These are phyloP conservation scores for Scaptomyza montana DNA, from an alignment of 1,140 invertebrate genomes.

Conservation along the genomic window DNA sequence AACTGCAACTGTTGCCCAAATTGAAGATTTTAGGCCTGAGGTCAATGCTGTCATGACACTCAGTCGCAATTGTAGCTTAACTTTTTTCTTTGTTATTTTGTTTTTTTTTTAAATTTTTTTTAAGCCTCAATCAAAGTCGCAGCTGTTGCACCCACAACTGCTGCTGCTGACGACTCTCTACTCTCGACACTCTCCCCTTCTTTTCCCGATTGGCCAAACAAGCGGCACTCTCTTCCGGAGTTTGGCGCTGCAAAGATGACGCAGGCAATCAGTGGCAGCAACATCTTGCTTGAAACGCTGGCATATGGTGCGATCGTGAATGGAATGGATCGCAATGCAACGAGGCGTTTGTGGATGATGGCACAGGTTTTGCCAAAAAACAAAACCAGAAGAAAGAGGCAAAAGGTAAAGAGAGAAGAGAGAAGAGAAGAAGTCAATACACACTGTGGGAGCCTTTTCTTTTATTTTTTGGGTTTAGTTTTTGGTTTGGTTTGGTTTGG, in stretches of 20 bases:
- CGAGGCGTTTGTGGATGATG: not conserved
- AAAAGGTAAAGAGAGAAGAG: slow-evolving; percentile 1
- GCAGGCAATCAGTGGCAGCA: slow-evolving; percentile 42
- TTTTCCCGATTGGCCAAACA: too few species aligned
- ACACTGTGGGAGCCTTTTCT: slow-evolving; percentile 57
- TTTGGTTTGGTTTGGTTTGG: not conserved
- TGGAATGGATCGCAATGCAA: not conserved
- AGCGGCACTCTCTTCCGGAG: not conserved
- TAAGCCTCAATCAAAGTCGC: slow-evolving; percentile 27
- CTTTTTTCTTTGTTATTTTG: not conserved
- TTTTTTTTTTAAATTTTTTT: too few species aligned
- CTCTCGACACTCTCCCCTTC: not conserved
- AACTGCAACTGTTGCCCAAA: slow-evolving; percentile 32
- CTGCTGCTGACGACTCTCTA: not conserved
- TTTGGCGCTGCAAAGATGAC: too few species aligned
- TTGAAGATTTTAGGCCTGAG: slow-evolving; percentile 53
- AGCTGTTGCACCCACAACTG: slow-evolving; percentile 43
- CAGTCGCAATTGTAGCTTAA: slow-evolving; percentile 5
- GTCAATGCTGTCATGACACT: slow-evolving; percentile 57
- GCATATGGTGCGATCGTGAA: slow-evolving; percentile 44
- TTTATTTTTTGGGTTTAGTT: too few species aligned
- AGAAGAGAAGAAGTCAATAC: not conserved
- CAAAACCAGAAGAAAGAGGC: not conserved
- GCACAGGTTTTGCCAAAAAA: slow-evolving; percentile 47
- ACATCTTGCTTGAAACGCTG: slow-evolving; percentile 44